A percentile compares a stretch with the other conserved stretches of the same genome.
phyloP scores from a whole-genome alignment of 2,797 vertebrate species.

The Enteromius viviparus region DNA sequence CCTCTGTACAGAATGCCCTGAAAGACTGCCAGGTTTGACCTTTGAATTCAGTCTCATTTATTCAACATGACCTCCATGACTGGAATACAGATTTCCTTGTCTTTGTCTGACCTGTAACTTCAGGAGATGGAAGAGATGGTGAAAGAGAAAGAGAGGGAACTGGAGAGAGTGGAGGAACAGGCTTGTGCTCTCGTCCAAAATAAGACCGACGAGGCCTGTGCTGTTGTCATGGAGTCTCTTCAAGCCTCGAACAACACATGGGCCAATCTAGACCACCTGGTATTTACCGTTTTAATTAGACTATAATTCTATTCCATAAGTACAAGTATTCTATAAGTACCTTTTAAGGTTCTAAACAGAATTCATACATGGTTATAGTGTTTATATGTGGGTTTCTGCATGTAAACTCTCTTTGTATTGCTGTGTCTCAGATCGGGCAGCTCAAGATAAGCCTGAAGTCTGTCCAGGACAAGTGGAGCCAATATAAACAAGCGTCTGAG shows the following conservation, averaged over 20 bases:
- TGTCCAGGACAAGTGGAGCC: slow-evolving; percentile 88
- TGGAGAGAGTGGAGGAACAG: slow-evolving; percentile 87
- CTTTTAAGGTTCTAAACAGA: background rate
- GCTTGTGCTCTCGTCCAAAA: slow-evolving; percentile 87
- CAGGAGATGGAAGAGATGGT: slow-evolving; percentile 94
- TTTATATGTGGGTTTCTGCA: background rate
- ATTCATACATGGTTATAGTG: background rate
- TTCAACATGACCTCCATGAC: background rate
- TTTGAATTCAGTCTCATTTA: background rate
- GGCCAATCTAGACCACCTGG: slow-evolving; percentile 89
- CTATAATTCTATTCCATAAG: background rate
- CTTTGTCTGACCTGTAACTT: background rate
- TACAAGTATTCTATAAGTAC: background rate
- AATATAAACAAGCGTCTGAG: slow-evolving; percentile 86
- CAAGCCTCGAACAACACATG: slow-evolving; percentile 86
- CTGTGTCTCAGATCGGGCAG: slow-evolving; percentile 81
- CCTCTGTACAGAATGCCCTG: slow-evolving; percentile 88
- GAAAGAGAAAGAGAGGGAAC: slow-evolving; percentile 91
- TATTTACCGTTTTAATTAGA: slow-evolving; percentile 59
- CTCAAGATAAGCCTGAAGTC: slow-evolving; percentile 87
- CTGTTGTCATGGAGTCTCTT: slow-evolving; percentile 80
- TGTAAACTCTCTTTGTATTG: background rate
- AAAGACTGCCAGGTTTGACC: slow-evolving; percentile 91
- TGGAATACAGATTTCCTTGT: background rate
- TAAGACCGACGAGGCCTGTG: slow-evolving; percentile 85